Base-by-base conservation (phyloP, 2,113 vertebrate genomes). In the Antennarius striatus region DNA sequence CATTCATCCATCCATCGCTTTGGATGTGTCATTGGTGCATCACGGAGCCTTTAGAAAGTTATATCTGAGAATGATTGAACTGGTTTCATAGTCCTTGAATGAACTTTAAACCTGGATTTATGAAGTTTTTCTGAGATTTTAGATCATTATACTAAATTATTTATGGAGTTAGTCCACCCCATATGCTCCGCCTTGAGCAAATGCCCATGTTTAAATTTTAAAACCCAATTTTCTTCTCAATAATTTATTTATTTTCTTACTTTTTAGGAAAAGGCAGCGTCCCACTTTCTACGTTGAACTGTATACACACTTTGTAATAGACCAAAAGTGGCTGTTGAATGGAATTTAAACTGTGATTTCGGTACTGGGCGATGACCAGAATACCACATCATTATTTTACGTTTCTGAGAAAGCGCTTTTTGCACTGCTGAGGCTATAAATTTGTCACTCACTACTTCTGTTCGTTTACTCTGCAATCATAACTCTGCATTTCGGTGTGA, bases 401-500 rank as follows among this genome's bases (percentile, higher is more conserved):
- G 56, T 60, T 73, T 78, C 75, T 63, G 56, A 82, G 75, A 81
- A 81, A 79, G 36, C 17, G 4, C 39, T 53, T 61, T 43, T 63
- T 14, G 48, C 57, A 36, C 42, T 13, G 28, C 67, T 17, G 42
- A 71, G 72, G 73, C 68, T 63, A 55, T 71, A 73, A 81, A 87
- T 69, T 73, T 84, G 68, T 79, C 75, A 66, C 56, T 73, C 3
- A n/a, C 65, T 61, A 22, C 48, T 58, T 57, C 75, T 77, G 80
- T 84, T 70, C 46, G 72, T 86, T 82, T 81, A 81, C 80, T 73
- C 77, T 77, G 36, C 80, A 85, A 72, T 85, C 72, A 63, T 49
- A 84, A 67, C 73, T 67, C 56, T 63, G 65, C 69, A 5, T 68
- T 70, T 74, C 29, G 39, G 54, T 9, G 55, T 68, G 71, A 80